Percentiles rank a stretch among this genome's conserved stretches.
These are phyloP conservation scores for Phalacrocorax pelagicus DNA, from an alignment of 2,113 vertebrate genomes.

Conservation along the genomic window DNA sequence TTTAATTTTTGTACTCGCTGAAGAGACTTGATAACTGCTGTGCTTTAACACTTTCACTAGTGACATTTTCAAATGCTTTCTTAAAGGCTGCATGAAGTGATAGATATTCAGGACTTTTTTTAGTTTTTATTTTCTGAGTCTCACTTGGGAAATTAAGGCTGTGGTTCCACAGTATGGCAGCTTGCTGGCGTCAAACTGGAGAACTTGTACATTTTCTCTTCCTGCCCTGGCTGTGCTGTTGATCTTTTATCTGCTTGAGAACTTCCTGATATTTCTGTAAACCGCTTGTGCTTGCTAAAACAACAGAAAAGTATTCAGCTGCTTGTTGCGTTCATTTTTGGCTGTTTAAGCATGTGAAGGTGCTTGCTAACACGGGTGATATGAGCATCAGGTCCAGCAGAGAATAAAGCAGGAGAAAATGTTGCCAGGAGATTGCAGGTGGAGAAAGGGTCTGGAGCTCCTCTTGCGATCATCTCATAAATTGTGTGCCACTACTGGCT, in stretches of 20 bases:
- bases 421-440: neutral
- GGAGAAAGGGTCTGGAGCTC: neutral
- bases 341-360: neutral
- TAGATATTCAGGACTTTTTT: neutral
- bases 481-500: neutral
- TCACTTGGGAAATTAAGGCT: neutral
- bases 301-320: neutral
- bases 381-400: neutral
- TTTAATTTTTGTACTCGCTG: neutral
- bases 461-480: neutral
- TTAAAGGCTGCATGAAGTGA: neutral
- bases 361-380: neutral
- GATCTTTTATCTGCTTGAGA: neutral
- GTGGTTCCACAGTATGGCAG: neutral
- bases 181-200: neutral
- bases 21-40: neutral
- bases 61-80: neutral
- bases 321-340: neutral
- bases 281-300: neutral
- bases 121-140: neutral
- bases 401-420: neutral
- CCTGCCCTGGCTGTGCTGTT: neutral
- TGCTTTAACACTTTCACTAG: neutral
- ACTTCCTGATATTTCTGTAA: neutral
- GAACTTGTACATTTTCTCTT: neutral